These are phyloP conservation scores for Premnoplex brunnescens DNA, from an alignment of 2,797 vertebrate genomes.

Conservation along the genomic window DNA sequence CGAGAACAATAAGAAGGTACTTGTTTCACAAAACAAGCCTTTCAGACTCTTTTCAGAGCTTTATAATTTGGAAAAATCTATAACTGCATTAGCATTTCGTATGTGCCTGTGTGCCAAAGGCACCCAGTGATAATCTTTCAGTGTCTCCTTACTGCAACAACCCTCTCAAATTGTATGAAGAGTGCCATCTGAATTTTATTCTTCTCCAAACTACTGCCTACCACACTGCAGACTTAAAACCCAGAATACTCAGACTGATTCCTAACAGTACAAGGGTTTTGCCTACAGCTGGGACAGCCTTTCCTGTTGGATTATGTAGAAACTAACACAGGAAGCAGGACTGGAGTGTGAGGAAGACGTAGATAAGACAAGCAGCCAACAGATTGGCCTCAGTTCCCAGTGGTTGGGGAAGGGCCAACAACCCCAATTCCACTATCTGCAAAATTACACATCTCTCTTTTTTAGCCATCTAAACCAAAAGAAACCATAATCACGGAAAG, in stretches of 20 bases:
- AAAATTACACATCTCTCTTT: not conserved
- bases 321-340: conserved; percentile 30
- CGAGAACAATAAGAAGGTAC: not conserved
- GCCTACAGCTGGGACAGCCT: not conserved
- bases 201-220: not conserved
- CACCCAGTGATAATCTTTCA: not conserved
- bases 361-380: not conserved
- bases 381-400: not conserved
- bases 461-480: not conserved
- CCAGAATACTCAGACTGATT: not conserved
- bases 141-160: not conserved
- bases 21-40: not conserved
- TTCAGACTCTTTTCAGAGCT: not conserved
- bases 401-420: not conserved
- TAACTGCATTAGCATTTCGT: not conserved
- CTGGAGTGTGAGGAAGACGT: not conserved
- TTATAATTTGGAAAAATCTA: not conserved
- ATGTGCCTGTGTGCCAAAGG: not conserved
- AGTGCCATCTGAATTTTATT: not conserved
- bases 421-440: not conserved
- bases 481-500: not conserved
- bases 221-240: not conserved
- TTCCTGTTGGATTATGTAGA: conserved; percentile 4
- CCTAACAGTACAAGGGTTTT: not conserved
- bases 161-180: not conserved